Evolutionary conservation across 2,113 vertebrate genomes (phyloP).

Genomic region (Puntigrus tetrazona): DNA sequence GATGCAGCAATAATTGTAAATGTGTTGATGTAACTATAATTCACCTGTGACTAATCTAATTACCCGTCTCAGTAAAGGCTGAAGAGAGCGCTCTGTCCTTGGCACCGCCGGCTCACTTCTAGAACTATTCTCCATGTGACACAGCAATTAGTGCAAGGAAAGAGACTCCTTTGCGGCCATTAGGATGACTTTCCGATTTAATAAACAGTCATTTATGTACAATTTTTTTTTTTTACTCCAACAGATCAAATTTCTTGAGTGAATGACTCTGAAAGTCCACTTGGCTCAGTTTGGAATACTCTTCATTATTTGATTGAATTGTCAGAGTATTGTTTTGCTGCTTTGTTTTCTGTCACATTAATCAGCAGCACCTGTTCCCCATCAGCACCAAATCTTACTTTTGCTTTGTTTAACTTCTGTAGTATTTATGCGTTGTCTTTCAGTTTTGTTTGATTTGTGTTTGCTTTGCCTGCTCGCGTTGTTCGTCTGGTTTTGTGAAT

Average conservation of each 20-base stretch:
- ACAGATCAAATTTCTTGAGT: neutral
- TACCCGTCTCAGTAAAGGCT: neutral
- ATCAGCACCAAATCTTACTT: too few relatives aligned
- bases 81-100: neutral
- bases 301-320: neutral
- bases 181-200: neutral
- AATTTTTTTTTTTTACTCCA: neutral
- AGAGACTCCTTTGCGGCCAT: neutral
- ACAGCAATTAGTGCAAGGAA: neutral
- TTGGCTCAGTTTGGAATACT: neutral
- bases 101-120: neutral
- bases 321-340: neutral
- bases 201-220: neutral
- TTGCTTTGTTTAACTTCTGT: too few relatives aligned
- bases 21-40: conserved; percentile 8
- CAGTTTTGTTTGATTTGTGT: too few relatives aligned
- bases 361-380: too few relatives aligned
- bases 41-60: neutral
- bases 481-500: too few relatives aligned
- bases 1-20: neutral
- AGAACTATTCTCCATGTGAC: neutral
- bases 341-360: neutral
- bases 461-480: too few relatives aligned
- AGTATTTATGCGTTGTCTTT: too few relatives aligned
- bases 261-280: neutral